A percentile compares a stretch with the other conserved stretches of the same genome.
phyloP scores from a whole-genome alignment of 2,797 vertebrate species.

The Acomys russatus region DNA sequence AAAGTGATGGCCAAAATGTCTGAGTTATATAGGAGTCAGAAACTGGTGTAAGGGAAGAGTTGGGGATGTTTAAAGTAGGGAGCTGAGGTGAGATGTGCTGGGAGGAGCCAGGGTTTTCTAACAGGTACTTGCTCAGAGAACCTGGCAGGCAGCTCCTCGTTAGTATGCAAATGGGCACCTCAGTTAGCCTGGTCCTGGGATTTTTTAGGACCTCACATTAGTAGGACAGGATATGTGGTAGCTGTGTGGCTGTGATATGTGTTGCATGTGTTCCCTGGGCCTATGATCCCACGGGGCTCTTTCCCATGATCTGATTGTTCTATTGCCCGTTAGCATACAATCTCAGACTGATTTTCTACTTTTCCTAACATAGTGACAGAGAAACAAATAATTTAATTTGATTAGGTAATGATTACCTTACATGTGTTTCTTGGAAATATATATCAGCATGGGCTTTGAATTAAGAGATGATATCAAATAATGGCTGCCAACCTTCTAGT shows the following conservation, averaged over 20 bases:
- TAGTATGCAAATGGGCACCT: not conserved
- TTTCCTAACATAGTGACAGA: not conserved
- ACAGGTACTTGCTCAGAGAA: not conserved
- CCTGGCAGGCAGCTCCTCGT: not conserved
- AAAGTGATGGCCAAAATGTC: not conserved
- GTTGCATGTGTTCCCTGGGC: not conserved
- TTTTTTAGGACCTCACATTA: not conserved
- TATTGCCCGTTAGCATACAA: not conserved
- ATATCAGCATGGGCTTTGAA: not conserved
- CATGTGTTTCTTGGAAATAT: not conserved
- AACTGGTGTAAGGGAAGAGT: not conserved
- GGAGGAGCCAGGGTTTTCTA: not conserved
- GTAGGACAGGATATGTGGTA: not conserved
- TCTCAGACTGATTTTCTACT: not conserved
- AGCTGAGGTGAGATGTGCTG: not conserved
- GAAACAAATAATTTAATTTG: constrained; percentile 33
- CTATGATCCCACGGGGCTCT: not conserved
- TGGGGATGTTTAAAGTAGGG: not conserved
- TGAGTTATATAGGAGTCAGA: not conserved
- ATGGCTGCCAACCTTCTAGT: not conserved
- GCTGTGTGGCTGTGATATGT: not conserved
- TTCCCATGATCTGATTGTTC: not conserved
- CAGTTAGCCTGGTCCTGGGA: not conserved
- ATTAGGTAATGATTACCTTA: not conserved
- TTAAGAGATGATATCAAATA: not conserved